phyloP scores from a whole-genome alignment of 1,140 invertebrate genomes.

The Oedothorax gibbosus region DNA sequence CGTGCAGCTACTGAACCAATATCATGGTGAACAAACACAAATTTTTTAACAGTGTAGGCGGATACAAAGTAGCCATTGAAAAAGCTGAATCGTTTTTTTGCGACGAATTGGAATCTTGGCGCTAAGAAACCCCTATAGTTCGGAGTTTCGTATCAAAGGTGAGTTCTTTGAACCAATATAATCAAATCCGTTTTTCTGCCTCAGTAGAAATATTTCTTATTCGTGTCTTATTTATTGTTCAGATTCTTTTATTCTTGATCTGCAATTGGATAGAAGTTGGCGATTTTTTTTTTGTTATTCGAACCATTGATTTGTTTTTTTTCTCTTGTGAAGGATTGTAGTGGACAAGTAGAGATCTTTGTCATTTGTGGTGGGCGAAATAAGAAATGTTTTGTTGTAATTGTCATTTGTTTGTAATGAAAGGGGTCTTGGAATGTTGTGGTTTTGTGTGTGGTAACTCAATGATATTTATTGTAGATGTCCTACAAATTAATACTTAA shows the following conservation, averaged over 20 bases:
- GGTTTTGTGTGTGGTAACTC: not conserved
- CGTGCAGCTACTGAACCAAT: too few relatives aligned
- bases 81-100: too few relatives aligned
- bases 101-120: too few relatives aligned
- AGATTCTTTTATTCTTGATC: not conserved
- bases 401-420: not conserved
- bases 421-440: not conserved
- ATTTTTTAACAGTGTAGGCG: too few relatives aligned
- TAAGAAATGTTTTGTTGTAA: not conserved
- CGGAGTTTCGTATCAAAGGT: not conserved
- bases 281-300: not conserved
- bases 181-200: constrained; percentile 45
- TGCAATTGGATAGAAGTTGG: constrained; percentile 22
- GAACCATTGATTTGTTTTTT: constrained; percentile 25
- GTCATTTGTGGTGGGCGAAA: not conserved
- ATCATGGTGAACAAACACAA: too few relatives aligned
- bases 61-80: too few relatives aligned
- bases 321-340: not conserved
- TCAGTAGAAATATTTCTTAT: constrained; percentile 5
- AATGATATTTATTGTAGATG: too few relatives aligned
- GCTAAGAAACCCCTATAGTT: too few relatives aligned
- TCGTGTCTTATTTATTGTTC: not conserved
- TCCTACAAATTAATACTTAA: too few relatives aligned
- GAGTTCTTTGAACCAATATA: constrained; percentile 45
- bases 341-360: not conserved